Percentiles rank a stretch among this genome's conserved stretches.
Evolutionary conservation across 1,140 invertebrate species (phyloP).

Genomic region (Ctenoplectra terminalis): DNA sequence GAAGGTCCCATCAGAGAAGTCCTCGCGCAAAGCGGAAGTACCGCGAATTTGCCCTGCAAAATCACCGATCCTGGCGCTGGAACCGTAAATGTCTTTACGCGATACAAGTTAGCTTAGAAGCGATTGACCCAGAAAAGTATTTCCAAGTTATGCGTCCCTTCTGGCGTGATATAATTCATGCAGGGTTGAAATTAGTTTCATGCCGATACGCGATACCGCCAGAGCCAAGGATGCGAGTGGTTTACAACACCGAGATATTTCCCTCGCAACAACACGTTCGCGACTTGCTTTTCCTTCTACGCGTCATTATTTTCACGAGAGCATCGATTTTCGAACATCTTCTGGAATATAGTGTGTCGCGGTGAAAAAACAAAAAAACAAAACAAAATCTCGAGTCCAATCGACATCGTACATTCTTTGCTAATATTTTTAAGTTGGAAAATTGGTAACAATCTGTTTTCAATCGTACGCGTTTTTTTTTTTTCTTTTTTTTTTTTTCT

Average conservation of each 20-base stretch:
- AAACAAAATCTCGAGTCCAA: too few species aligned
- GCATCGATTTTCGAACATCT: not conserved
- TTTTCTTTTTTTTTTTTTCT: not conserved
- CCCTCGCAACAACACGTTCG: not conserved
- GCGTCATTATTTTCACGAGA: not conserved
- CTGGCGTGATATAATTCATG: conserved; percentile 27
- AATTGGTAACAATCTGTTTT: not conserved
- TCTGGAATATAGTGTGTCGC: not conserved
- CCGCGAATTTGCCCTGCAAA: conserved; percentile 88
- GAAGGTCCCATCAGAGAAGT: conserved; percentile 82
- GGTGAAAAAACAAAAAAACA: not conserved
- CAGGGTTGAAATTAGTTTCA: conserved; percentile 32
- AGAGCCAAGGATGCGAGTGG: not conserved
- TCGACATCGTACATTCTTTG: not conserved
- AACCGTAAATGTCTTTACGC: conserved; percentile 85
- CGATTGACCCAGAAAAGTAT: conserved; percentile 42
- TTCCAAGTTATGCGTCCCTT: conserved; percentile 26
- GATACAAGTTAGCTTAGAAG: not conserved
- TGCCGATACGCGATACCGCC: conserved; percentile 15
- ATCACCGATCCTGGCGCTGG: conserved; percentile 87
- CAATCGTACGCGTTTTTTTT: not conserved
- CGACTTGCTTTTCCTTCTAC: not conserved
- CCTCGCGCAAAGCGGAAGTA: conserved; percentile 88
- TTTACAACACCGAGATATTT: conserved; percentile 5
- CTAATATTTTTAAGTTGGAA: not conserved